Evolutionary conservation across 35 echinoderm and acorn worm genomes (phyloP), one percentile per base, ranked within the genome.

Genomic region (Acanthaster planci): DNA sequence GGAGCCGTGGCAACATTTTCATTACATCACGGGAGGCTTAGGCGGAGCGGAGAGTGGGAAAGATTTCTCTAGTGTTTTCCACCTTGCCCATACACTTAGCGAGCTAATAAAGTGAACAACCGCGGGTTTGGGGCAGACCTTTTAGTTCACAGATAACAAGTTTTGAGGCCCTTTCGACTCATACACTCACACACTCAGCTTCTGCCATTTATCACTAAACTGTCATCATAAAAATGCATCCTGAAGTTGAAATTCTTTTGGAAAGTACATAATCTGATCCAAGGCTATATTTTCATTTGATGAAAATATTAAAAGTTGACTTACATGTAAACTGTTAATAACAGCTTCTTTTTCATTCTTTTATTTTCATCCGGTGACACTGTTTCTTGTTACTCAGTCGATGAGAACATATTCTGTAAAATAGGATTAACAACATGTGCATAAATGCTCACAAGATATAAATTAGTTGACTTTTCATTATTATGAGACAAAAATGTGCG

Each of bases 11-110:
- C 30, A 72, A 72, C 64, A 34, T 72, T 72, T 72, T 47, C 64
- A 72, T 72, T 72, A 72, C 64, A 72, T 72, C 64, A 72, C 34
- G 64, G 64, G 64, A 72, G 64, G 34, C 64, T 72, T 26, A 34
- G 64, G 30, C 64, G 30, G 26, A 1, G 29, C 23, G 19, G 64
- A 30, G 60, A 68, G 64, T 31, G 64, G 34, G 64, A 72, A 34
- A 67, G 60, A 23, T 22, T 22, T 0, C 3, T 72, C 34, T 72
- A 26, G 64, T 72, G 34, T 31, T 72, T 26, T 34, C 15, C 64
- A 72, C 23, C 64, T 72, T 72, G 34, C 19, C 64, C 64, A 29
- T 72, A 35, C 64, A 72, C 64, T 72, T 72, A 31, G 14, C 64
- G 4, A 12, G 64, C 29, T 72, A 35, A 72, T 72, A 72, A 72